Evolutionary conservation across 1,140 invertebrate genomes (phyloP).

Genomic region (Stenopsyche tienmushanensis): DNA sequence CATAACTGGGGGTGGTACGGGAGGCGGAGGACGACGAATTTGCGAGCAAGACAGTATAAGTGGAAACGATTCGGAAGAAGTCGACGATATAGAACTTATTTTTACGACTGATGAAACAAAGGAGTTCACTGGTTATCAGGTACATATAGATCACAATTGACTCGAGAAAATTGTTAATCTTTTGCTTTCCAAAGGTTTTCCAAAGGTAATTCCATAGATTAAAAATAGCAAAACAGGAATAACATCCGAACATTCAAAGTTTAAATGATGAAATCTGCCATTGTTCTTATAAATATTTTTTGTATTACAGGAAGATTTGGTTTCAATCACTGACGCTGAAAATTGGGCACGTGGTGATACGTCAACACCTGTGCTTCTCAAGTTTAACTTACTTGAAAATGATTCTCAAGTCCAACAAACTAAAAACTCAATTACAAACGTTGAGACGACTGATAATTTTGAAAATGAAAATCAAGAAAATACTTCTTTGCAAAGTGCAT

Average conservation of each 20-base stretch:
- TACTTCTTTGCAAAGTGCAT: constrained; percentile 48
- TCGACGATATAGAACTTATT: constrained; percentile 79
- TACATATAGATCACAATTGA: no score
- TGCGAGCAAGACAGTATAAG: constrained; percentile 49
- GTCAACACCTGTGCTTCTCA: constrained; percentile 55
- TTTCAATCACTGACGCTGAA: constrained; percentile 69
- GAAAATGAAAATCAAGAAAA: constrained; percentile 52
- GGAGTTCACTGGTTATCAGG: constrained; percentile 66
- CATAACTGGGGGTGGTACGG: constrained; percentile 43
- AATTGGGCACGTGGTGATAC: constrained; percentile 45
- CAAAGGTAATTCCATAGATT: no score
- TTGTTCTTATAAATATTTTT: constrained; percentile 9
- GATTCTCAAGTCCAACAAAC: constrained; percentile 53
- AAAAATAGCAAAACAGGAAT: no score
- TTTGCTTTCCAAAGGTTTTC: no score
- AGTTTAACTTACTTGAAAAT: constrained; percentile 51
- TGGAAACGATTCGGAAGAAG: constrained; percentile 68
- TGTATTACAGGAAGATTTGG: constrained; percentile 62
- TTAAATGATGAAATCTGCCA: constrained; percentile 24
- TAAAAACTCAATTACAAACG: constrained; percentile 44
- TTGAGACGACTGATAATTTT: constrained; percentile 46
- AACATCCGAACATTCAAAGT: constrained; percentile 34
- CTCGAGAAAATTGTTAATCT: no score
- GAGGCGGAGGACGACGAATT: constrained; percentile 6
- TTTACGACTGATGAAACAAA: constrained; percentile 79